Conservation (phyloP, 2,113 vertebrate genomes). For the Rhinoptilus africanus region DNA sequence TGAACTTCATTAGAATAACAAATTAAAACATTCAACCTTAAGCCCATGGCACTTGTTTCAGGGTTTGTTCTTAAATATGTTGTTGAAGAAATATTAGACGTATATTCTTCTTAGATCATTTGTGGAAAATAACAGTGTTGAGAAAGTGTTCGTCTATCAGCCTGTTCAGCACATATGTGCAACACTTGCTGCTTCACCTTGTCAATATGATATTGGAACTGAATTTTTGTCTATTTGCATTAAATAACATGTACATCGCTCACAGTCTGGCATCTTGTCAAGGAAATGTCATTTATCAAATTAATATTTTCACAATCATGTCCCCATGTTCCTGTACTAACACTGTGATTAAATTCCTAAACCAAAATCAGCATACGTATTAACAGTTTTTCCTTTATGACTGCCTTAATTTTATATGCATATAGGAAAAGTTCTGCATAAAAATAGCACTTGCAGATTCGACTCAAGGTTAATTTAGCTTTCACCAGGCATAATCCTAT, state of each 20-base stretch:
- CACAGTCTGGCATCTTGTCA: not conserved
- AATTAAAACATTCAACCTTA: not conserved
- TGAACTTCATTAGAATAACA: not conserved
- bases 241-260: not conserved
- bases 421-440: not conserved
- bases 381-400: not conserved
- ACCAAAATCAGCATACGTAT: not conserved
- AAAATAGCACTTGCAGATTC: not conserved
- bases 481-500: constrained; percentile 8
- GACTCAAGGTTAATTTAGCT: constrained; percentile 42
- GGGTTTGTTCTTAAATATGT: not conserved
- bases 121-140: not conserved
- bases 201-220: not conserved
- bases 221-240: not conserved
- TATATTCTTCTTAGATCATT: not conserved
- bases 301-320: not conserved
- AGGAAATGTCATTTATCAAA: not conserved
- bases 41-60: not conserved
- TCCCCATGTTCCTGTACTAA: not conserved
- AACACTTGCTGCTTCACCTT: not conserved
- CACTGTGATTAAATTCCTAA: not conserved
- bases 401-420: not conserved
- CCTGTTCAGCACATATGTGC: not conserved
- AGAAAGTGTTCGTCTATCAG: not conserved
- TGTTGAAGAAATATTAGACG: not conserved